Conservation (phyloP, 1,140 invertebrate genomes). For the Thaumatotibia leucotreta region DNA sequence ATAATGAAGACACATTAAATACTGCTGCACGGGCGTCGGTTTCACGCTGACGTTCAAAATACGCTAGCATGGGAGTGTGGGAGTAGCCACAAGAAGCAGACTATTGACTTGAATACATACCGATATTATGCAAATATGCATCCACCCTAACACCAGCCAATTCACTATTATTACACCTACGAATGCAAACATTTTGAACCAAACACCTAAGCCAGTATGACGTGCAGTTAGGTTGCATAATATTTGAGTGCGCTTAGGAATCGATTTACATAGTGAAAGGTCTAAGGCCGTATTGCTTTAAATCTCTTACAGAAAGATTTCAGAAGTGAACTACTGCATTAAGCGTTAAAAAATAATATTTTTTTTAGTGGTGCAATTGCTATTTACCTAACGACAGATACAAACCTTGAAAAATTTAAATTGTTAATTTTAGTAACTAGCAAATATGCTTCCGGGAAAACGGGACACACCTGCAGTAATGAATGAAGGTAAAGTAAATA, state of each 20-base stretch:
- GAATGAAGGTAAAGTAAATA: not conserved
- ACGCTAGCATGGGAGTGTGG: too few species aligned
- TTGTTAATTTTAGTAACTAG: not conserved
- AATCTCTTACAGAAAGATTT: not conserved
- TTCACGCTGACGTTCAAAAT: too few species aligned
- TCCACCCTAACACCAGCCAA: conserved; percentile 12
- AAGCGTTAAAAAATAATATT: too few species aligned
- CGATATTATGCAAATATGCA: not conserved
- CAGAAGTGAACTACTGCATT: not conserved
- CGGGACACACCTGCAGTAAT: not conserved
- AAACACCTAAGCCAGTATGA: conserved; percentile 40
- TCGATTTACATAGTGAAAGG: not conserved
- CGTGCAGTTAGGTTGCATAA: conserved; percentile 29
- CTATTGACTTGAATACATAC: too few species aligned
- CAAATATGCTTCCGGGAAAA: conserved; percentile 5
- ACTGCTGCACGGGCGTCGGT: too few species aligned
- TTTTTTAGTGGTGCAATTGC: too few species aligned
- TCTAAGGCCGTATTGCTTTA: not conserved
- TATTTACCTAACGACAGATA: not conserved
- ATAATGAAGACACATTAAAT: too few species aligned
- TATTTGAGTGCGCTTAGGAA: conserved; percentile 3
- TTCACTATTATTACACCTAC: conserved; percentile 16
- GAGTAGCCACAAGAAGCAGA: too few species aligned
- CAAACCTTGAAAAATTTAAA: not conserved
- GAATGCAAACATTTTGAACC: conserved; percentile 50